Base-by-base conservation (phyloP, 2,113 vertebrate species). In the Indri indri region DNA sequence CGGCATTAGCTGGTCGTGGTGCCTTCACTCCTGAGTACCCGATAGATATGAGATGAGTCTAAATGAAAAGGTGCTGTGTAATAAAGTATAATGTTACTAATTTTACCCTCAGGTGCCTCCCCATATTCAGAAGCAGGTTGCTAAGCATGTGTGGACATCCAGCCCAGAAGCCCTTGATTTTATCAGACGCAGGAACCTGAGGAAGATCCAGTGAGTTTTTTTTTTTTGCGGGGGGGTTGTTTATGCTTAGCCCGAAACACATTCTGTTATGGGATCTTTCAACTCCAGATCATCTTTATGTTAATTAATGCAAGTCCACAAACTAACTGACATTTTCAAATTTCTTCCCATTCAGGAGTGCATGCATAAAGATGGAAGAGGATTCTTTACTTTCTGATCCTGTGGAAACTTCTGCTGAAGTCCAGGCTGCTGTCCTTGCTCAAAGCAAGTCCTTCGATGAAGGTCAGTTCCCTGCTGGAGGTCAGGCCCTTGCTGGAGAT, bases 131-230 rank as follows among this genome's bases (percentile, higher is more conserved):
- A 98, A 97, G 54, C 99, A 99, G 32, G 96, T 99, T 93, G 98
- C 99, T 25, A 99, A 99, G 98, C 99, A 99, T 96, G 98, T 99
- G 42, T 99, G 99, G 98, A 99, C 99, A 98, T 99, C 99, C 0
- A 99, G 99, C 68, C 99, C 99, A 0, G 99, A 99, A 83, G 99
- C 99, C 96, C 99, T 99, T 10, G 99, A 99, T 97, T 99, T 99
- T 95, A 99, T 99, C 30, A 96, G 99, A 94, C 99, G 99, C 42
- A 97, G 97, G 66, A 98, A 97, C 40, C 32, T 97, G 96, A 97
- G 97, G 79, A 97, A 65, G 96, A 98, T 98, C 54, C 97, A 98
- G 97, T 98, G 66, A 97, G 97, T 95, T n/a, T 70, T 96, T 65
- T 88, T 27, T 63, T 8, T 42, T 80, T 57, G 18, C 6, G 54